Evolutionary conservation across 2,797 vertebrate genomes (phyloP), one percentile per base, ranked within the genome.

Genomic region (Heliangelus exortis): DNA sequence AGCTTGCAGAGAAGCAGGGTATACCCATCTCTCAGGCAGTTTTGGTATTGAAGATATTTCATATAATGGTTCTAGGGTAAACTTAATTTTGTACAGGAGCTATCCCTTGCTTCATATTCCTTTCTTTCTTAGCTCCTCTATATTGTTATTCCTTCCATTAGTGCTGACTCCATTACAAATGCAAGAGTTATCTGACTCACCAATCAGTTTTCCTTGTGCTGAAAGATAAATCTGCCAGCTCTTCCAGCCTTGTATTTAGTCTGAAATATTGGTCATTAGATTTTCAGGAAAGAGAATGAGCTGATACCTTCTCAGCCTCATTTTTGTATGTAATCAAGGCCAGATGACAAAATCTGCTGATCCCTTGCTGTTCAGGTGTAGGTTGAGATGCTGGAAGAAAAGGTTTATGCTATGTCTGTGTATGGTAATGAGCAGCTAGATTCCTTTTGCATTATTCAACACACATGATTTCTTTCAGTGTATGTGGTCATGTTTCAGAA

Each of bases 321-420:
- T 81, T 84, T 91, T 78, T 84, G 14, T 53, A 4, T 26, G 7
- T 47, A 54, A 47, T 72, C 47, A n/a, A 67, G 36, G 69, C 57
- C 55, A 43, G 23, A 83, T 67, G 26, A 0, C 0, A 63, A 80
- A 66, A 50, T 54, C 63, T 83, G 20, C 10, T 39, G 0, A 91
- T 84, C 25, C 23, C 58, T 41, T 41, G 39, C 39, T 41, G 8
- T 71, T 88, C 33, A 55, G 36, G 6, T 74, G 10, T 61, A 28
- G 16, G 3, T 1, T 67, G 47, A 50, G 61, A 28, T 68, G 34
- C 17, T 71, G 39, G 21, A 71, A 55, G 17, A 18, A 54, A 65
- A 11, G 6, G 4, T 39, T 78, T 59, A 7, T 41, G 9, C 61
- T 61, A 8, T 18, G 45, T 6, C 75, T 83, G 10, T 73, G 6